These are phyloP conservation scores for Urosaurus nigricauda DNA, from an alignment of 2,797 vertebrate species.

Conservation along the genomic window DNA sequence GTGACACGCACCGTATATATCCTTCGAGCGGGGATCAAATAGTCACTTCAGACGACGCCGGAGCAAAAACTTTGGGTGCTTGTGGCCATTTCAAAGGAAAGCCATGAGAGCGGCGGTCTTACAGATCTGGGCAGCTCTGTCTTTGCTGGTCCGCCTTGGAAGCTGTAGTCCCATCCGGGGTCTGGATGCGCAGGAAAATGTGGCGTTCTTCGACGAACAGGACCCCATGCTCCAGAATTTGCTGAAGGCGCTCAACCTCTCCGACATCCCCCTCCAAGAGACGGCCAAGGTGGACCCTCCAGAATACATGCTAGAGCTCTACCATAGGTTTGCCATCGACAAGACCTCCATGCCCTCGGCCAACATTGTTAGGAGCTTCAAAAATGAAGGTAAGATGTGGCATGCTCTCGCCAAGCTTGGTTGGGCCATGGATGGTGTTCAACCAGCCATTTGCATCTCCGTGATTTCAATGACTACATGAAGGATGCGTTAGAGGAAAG, in stretches of 20 bases:
- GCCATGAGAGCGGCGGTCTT: constrained; percentile 84
- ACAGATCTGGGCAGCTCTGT: constrained; percentile 78
- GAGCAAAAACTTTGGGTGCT: constrained; percentile 70
- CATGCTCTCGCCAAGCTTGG: background rate
- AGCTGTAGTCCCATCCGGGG: constrained; percentile 87
- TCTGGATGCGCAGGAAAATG: constrained; percentile 86
- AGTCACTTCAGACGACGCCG: constrained; percentile 69
- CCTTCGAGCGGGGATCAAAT: constrained; percentile 77
- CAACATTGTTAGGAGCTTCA: constrained; percentile 97
- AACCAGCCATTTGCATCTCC: background rate
- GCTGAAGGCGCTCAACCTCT: constrained; percentile 90
- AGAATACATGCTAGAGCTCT: constrained; percentile 98
- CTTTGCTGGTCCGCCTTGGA: constrained; percentile 77
- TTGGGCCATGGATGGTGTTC: rapidly evolving
- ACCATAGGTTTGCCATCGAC: constrained; percentile 95
- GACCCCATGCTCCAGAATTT: constrained; percentile 88
- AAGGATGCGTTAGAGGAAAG: rapidly evolving
- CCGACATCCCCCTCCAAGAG: constrained; percentile 82
- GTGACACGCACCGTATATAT: constrained; percentile 79
- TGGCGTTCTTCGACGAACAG: constrained; percentile 89
- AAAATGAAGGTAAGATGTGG: constrained; percentile 92
- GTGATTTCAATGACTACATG: rapidly evolving
- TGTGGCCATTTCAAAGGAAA: constrained; percentile 53
- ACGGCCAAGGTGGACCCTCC: constrained; percentile 88
- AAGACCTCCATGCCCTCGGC: constrained; percentile 91